phyloP scores from a whole-genome alignment of 2,888 invertebrate species.

The Ochropacha duplaris region DNA sequence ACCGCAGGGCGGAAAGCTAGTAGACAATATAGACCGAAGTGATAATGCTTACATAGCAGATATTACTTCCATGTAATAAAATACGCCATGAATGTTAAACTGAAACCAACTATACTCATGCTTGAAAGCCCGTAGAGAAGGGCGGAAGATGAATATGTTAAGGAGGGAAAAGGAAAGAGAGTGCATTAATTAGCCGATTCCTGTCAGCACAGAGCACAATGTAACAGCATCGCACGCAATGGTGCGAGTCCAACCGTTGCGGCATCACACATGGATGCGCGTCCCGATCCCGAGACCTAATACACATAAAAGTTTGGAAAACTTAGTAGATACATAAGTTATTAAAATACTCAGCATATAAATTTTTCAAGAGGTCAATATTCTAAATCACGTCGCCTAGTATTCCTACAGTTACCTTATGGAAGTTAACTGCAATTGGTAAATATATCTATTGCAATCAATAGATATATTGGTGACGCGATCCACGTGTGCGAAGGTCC shows the following conservation, averaged over 20 bases:
- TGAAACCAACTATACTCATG: conserved; percentile 17
- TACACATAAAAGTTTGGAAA: neutral
- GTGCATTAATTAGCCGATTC: conserved; percentile 28
- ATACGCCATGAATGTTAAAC: neutral
- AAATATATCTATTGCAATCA: no score
- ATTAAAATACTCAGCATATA: no score
- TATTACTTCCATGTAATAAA: neutral
- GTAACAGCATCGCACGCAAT: conserved; percentile 51
- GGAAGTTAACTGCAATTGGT: no score
- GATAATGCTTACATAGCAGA: neutral
- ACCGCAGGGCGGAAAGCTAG: no score
- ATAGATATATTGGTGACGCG: no score
- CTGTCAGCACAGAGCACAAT: conserved; percentile 35
- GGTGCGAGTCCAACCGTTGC: conserved; percentile 64
- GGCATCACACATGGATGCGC: conserved; percentile 58
- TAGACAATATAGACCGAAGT: neutral
- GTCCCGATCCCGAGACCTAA: conserved; percentile 39
- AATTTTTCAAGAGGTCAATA: neutral
- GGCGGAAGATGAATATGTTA: conserved; percentile 26
- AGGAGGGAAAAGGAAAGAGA: conserved; percentile 39
- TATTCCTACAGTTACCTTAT: neutral
- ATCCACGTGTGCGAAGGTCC: no score
- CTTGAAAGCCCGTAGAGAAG: conserved; percentile 24
- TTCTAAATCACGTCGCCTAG: no score
- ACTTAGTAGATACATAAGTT: no score